Evolutionary conservation across 2,113 vertebrate genomes (phyloP).

Genomic region (Cryptotis parvus): DNA sequence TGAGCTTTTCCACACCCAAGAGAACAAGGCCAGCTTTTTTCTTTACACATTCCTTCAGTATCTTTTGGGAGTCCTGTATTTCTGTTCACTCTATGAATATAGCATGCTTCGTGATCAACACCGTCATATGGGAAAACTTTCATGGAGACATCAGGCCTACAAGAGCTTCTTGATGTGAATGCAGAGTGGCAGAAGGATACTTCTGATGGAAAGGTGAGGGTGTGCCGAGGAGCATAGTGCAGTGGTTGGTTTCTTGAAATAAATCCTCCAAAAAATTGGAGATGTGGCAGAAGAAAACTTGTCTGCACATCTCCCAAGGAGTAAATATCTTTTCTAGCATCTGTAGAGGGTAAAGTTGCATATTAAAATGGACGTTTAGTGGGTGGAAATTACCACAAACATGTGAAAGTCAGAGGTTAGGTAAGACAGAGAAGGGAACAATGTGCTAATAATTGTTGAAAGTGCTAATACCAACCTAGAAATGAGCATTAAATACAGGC

Average conservation of each 20-base stretch:
- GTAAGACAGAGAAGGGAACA: too few relatives aligned
- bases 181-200: not conserved
- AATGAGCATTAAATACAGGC: too few relatives aligned
- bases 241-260: not conserved
- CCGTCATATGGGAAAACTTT: not conserved
- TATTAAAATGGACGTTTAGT: too few relatives aligned
- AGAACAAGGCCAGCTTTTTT: not conserved
- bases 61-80: not conserved
- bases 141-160: not conserved
- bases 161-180: not conserved
- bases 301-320: not conserved
- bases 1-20: not conserved
- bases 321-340: not conserved
- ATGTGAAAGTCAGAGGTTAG: too few relatives aligned
- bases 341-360: not conserved
- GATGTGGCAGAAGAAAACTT: not conserved
- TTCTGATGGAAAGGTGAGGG: not conserved
- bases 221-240: fast-evolving
- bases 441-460: too few relatives aligned
- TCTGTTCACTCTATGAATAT: not conserved
- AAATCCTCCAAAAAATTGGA: fast-evolving
- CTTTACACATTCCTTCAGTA: not conserved
- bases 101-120: not conserved
- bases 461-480: too few relatives aligned
- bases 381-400: too few relatives aligned